Evolutionary conservation across 2,888 invertebrate species (phyloP).

Genomic region (Mactromeris polynyma): DNA sequence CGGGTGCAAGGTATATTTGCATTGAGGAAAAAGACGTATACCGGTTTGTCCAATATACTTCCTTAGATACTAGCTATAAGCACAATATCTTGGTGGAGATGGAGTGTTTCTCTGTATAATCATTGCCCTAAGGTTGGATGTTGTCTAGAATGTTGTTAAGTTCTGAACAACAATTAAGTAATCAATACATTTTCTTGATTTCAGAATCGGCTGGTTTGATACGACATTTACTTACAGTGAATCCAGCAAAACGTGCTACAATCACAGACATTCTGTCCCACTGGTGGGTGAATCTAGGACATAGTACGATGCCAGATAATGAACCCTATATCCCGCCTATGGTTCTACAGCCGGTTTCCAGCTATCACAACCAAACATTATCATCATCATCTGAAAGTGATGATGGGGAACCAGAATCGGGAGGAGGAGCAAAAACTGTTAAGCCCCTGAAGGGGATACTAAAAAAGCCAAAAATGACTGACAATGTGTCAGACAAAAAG

Average conservation of each 20-base stretch:
- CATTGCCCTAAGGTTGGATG: too few relatives aligned
- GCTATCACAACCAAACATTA: constrained; percentile 70
- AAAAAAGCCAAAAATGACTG: constrained; percentile 74
- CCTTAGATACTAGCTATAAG: too few relatives aligned
- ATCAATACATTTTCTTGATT: constrained; percentile 72
- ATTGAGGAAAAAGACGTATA: too few relatives aligned
- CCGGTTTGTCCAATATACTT: too few relatives aligned
- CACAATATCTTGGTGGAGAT: too few relatives aligned
- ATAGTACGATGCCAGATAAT: constrained; percentile 78
- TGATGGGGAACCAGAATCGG: constrained; percentile 73
- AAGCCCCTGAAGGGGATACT: constrained; percentile 76
- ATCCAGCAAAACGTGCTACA: constrained; percentile 95
- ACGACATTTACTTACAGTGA: constrained; percentile 97
- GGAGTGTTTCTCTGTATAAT: too few relatives aligned
- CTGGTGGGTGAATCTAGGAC: constrained; percentile 95
- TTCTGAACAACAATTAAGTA: not conserved
- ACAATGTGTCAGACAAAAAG: constrained; percentile 40
- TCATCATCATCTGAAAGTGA: constrained; percentile 76
- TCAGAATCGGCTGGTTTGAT: constrained; percentile 97
- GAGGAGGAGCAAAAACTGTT: constrained; percentile 60
- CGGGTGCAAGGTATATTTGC: too few relatives aligned
- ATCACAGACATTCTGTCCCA: constrained; percentile 98
- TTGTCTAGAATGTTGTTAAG: too few relatives aligned
- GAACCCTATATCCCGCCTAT: constrained; percentile 75
- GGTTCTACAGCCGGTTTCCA: constrained; percentile 69